Base-by-base conservation (phyloP, 2,797 vertebrate genomes). In the Rhabdomys pumilio region DNA sequence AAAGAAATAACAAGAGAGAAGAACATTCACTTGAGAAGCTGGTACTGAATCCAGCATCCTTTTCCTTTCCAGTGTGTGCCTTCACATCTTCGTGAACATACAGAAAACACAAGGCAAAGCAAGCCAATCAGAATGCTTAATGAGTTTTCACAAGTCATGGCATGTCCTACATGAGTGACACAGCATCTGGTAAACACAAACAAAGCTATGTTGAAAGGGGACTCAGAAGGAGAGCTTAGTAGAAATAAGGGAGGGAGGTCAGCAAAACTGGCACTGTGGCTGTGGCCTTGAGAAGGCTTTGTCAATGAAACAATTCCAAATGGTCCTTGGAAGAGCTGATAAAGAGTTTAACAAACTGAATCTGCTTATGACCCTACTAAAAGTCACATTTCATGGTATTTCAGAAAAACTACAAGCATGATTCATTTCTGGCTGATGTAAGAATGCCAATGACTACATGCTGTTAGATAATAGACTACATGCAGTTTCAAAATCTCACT, bases 341-440 rank as follows among this genome's bases (percentile, higher is more conserved):
- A 89, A 95, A 91, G 88, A 83, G 81, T 95, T 79, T 86, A 87
- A 97, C 57, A 97, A 96, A 96, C 86, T 44, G 75, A 89, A 50
- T 84, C 89, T 94, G 65, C 95, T 95, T 97, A 95, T 69, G 72
- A 73, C 91, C 44, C 80, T 91, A 91, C 86, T 97, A 97, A 98
- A 97, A 96, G 94, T 96, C 89, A 96, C 94, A 97, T 97, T 97
- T 97, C 47, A 81, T 55, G 96, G 87, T 91, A 97, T 93, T 95
- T 94, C 92, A 96, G 72, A 92, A 95, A 96, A 95, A 81, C 73
- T 50, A 63, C 75, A 92, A 93, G 89, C 89, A 93, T 77, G 86
- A 97, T 77, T 96, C 91, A 96, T 91, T 95, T 97, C 82, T 89
- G 86, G 89, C 89, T 89, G 87, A 93, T 63, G 26, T 76, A 89